Evolutionary conservation across 1,140 invertebrate genomes (phyloP), one percentile per base, ranked within the genome.

Genomic region (Caenorhabditis brenneri): DNA sequence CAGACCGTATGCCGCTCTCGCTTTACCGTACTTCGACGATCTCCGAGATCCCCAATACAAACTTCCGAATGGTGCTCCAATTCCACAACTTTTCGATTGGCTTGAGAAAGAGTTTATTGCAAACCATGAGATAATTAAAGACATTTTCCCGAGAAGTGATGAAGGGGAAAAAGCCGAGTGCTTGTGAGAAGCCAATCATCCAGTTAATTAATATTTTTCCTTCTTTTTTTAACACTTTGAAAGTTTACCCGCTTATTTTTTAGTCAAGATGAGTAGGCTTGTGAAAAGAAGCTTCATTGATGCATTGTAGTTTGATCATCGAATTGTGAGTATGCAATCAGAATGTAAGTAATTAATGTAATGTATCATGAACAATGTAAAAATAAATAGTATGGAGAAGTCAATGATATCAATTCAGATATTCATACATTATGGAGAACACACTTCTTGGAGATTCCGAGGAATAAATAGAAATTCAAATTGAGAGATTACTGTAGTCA

Each of bases 41-140:
- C 82, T 83, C 0, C 24, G 65, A 31, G 65, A 83, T 12, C 82
- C 69, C 10, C 22, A 83, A 15, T 39, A 55, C 51, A 65, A 53
- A 58, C 58, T 79, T 15, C 69, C 82, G 0, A 49, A 42, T 39
- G 82, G 82, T 39, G 46, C 60, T 39, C 74, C 65, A 31, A 42
- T 79, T 9, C 82, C 82, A 2, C 29, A 16, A 48, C 42, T 83
- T 6, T 83, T 83, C 33, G 82, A 83, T 39, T 83, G 82, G 82
- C 65, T 74, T 24, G 69, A 83, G 46, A 82, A 74, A 60, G 81
- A 82, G n/a, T 82, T 65, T 33, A 65, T 48, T 36, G 51, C 60
- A 12, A 58, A 46, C 42, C 58, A 58, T 46, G 60, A 82, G 27
- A 74, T 74, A 42, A 74, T 74, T 42, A 74, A 74, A 31, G 65